A percentile compares a stretch with the other conserved stretches of the same genome.
phyloP scores from a whole-genome alignment of 2,888 invertebrate species.

The Mactromeris polynyma region DNA sequence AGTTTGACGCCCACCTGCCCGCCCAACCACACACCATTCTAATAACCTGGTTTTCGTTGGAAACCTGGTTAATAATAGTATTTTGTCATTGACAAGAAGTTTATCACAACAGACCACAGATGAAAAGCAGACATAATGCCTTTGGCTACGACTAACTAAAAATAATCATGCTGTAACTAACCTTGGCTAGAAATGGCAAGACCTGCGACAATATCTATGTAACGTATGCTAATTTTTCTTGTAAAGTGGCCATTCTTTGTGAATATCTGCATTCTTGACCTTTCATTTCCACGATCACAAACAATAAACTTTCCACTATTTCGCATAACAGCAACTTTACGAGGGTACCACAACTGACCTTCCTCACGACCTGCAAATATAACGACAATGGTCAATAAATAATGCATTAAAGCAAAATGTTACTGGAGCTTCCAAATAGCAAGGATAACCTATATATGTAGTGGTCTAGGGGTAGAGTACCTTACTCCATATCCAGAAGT shows the following conservation, averaged over 20 bases:
- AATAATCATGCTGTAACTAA: conserved; percentile 55
- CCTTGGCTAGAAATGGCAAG: conserved; percentile 96
- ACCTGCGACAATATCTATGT: conserved; percentile 92
- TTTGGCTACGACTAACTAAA: background rate
- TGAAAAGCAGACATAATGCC: no score
- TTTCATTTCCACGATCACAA: conserved; percentile 98
- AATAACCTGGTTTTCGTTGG: no score
- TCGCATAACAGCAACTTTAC: conserved; percentile 93
- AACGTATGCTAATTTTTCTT: conserved; percentile 94
- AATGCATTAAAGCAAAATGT: no score
- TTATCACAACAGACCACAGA: no score
- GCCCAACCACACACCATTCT: no score
- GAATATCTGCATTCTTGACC: conserved; percentile 99
- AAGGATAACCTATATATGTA: no score
- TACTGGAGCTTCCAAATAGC: no score
- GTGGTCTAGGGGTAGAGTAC: no score
- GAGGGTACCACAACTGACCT: conserved; percentile 98
- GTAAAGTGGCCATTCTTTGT: conserved; percentile 98
- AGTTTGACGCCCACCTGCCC: no score
- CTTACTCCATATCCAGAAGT: no score
- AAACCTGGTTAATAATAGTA: no score
- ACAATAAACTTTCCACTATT: conserved; percentile 91
- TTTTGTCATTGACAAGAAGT: no score
- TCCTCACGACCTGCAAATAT: conserved; percentile 90
- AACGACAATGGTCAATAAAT: background rate